Evolutionary conservation across 1,140 invertebrate species (phyloP), one percentile per base, ranked within the genome.

Genomic region (Drosophila sechellia): DNA sequence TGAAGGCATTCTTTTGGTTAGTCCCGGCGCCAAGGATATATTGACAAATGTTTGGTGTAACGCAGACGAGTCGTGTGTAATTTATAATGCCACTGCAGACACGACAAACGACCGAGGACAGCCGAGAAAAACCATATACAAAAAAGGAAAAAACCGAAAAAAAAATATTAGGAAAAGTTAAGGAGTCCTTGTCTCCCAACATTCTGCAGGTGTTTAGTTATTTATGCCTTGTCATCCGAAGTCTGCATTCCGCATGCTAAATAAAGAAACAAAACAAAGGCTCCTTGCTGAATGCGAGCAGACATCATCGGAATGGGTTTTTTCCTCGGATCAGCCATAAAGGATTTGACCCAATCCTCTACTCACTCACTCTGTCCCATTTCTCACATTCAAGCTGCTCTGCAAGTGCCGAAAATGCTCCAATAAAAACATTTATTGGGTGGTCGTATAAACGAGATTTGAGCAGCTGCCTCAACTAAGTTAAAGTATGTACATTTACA

Each of bases 121-220:
- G 66, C 43, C 42, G 49, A 31, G 35, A 40, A 45, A 64, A 65
- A 17, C 20, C 64, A 64, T 63, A 63, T 43, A 63, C 31, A 22
- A 46, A 35, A 6, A 15, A 10, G 15, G 10, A 35, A 1, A 46
- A 27, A 46, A 12, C 0, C 8, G 4, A n/a, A 20, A 34, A 43
- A 43, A 31, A 13, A 45, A 45, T 27, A 61, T 17, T n/a, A n/a
- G 27, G 20, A 50, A 31, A 50, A 50, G 58, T 35, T 37, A 52
- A 20, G 72, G 69, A 64, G 59, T 65, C 55, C 43, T 37, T 49
- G 66, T 74, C 46, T 34, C 70, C 54, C 74, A 34, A 74, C 74
- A 81, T 79, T 87, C 71, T 84, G 84, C 84, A 87, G 84, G 84
- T 87, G 85, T 87, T 87, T 89, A 89, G 84, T 79, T 87, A 87